Evolutionary conservation across 1,140 invertebrate species (phyloP), one percentile per base, ranked within the genome.

Genomic region (Meteorus sp.): DNA sequence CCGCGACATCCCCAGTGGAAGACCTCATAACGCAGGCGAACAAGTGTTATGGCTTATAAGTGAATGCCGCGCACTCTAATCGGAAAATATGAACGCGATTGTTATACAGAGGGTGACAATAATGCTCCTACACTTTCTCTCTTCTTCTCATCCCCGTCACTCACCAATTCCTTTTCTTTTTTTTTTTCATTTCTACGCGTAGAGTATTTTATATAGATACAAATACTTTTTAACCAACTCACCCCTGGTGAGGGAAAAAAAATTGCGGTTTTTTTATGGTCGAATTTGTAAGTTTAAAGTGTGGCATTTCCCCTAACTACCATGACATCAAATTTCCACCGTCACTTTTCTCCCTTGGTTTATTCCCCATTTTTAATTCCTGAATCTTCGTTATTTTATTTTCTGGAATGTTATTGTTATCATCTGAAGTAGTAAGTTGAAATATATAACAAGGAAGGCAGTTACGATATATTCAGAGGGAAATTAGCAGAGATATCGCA

Each of bases 31-130:
- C 72, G 73, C 71, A 59, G 58, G 71, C 70, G 73, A 71, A 80
- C 78, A 80, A 80, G 77, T 80, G 78, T 79, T 80, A 80, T 75
- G 73, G 77, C 77, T 78, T 77, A 78, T 80, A 79, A 80, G 77
- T 80, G 78, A 80, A 80, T 80, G 78, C 76, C 72, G 73, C 74
- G 74, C 69, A 72, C 75, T 74, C 76, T 80, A 80, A 80, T 79
- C 76, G 75, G 72, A 75, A 80, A 78, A 80, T 80, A 79, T 77
- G 78, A 73, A 72, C 75, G 61, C 75, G 75, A 78, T 77, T 78
- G 76, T 77, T 63, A 63, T 64, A 20, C 20, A 17, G 25, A 57
- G 51, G 54, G 53, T 33, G 23, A 11, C 11, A 44, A 25, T 4
- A 23, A 15, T 33, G 29, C 37, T 41, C 37, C 27, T 17, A 59